Conservation (phyloP, 2,113 vertebrate genomes). For the Electrona antarctica region DNA sequence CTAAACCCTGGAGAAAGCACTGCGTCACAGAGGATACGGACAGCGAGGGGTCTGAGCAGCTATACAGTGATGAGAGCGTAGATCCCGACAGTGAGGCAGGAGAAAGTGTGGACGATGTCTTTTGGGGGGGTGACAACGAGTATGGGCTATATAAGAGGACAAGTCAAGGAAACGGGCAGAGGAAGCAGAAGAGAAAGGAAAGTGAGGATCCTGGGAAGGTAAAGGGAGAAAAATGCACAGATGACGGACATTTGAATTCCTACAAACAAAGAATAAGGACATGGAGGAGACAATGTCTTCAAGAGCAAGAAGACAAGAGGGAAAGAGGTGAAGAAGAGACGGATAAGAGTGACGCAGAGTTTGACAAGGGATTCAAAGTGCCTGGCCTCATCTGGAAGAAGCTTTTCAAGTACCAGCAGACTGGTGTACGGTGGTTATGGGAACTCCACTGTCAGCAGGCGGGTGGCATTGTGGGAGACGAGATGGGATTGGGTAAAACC, state of each 20-base stretch:
- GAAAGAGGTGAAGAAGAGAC: conserved; percentile 80
- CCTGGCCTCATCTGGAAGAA: conserved; percentile 96
- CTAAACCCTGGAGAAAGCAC: conserved; percentile 50
- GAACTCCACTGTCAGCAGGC: conserved; percentile 99
- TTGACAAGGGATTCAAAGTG: conserved; percentile 93
- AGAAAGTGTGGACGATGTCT: conserved; percentile 65
- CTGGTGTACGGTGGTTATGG: conserved; percentile 99
- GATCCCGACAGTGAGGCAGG: conserved; percentile 77
- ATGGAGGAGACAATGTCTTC: conserved; percentile 86
- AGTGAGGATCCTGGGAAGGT: conserved; percentile 48
- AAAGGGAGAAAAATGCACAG: conserved; percentile 78
- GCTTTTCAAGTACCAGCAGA: conserved; percentile 99
- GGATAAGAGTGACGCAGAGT: conserved; percentile 92
- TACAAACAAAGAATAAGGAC: conserved; percentile 89
- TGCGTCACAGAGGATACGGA: conserved; percentile 53
- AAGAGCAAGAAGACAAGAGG: conserved; percentile 76
- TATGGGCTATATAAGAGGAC: conserved; percentile 67
- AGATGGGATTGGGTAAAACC: conserved; percentile 99
- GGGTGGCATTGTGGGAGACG: conserved; percentile 98
- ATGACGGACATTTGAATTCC: conserved; percentile 88
- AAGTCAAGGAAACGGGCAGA: conserved; percentile 41
- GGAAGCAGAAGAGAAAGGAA: conserved; percentile 59
- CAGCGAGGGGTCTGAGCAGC: conserved; percentile 80
- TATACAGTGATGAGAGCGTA: conserved; percentile 80
- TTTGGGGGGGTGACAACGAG: conserved; percentile 65